phyloP scores from a whole-genome alignment of 1,140 invertebrate genomes.

The Anastrepha ludens region DNA sequence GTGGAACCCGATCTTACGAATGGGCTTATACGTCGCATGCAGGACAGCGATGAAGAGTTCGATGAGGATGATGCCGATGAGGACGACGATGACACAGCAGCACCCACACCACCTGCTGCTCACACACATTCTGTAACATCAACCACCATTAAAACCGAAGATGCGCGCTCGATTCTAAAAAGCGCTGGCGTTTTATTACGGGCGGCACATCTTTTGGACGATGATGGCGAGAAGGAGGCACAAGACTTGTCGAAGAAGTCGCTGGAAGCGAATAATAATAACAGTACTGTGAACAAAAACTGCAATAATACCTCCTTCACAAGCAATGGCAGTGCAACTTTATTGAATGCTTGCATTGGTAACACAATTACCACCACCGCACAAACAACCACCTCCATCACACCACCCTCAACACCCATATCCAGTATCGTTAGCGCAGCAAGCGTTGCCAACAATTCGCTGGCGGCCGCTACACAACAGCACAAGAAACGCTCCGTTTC shows the following conservation, averaged over 20 bases:
- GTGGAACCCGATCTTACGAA: constrained; percentile 72
- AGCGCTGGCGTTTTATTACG: not conserved
- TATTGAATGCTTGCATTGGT: constrained; percentile 27
- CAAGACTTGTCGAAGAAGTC: constrained; percentile 70
- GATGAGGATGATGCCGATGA: constrained; percentile 70
- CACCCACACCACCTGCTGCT: constrained; percentile 66
- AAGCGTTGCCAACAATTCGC: constrained; percentile 5
- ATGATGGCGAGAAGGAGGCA: constrained; percentile 66
- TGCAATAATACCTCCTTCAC: constrained; percentile 38
- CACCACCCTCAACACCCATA: constrained; percentile 63
- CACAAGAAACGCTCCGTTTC: constrained; percentile 68
- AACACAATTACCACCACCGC: constrained; percentile 58
- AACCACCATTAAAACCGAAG: constrained; percentile 55
- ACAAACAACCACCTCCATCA: constrained; percentile 55
- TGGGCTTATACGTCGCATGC: constrained; percentile 68
- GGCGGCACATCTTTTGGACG: constrained; percentile 32
- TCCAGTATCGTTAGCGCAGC: constrained; percentile 15
- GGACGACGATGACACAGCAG: constrained; percentile 59
- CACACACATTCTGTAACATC: constrained; percentile 62
- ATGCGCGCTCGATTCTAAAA: constrained; percentile 53
- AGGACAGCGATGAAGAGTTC: constrained; percentile 71
- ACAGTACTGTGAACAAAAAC: constrained; percentile 52
- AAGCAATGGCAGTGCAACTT: constrained; percentile 56
- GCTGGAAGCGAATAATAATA: constrained; percentile 62
- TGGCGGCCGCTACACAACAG: constrained; percentile 33